These are phyloP conservation scores for Acleris sparsana DNA, from an alignment of 2,888 invertebrate species.

Conservation along the genomic window DNA sequence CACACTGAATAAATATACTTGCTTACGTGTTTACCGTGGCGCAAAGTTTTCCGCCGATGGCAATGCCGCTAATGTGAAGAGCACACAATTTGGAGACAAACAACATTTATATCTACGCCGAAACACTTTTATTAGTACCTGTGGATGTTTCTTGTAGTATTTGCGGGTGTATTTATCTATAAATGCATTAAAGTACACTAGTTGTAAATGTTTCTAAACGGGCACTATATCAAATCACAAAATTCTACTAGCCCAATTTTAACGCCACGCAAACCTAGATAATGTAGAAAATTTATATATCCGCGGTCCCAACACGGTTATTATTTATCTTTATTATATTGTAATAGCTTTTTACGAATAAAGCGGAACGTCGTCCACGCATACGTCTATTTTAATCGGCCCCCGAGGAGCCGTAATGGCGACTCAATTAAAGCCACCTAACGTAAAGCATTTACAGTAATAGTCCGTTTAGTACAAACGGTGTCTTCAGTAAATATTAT, in stretches of 20 bases:
- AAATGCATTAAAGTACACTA: too few relatives aligned
- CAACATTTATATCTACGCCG: not conserved
- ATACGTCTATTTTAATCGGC: slow-evolving; percentile 36
- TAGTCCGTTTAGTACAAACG: slow-evolving; percentile 68
- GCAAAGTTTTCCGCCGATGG: slow-evolving; percentile 30
- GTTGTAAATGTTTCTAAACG: slow-evolving; percentile 3
- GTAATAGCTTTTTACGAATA: slow-evolving; percentile 36
- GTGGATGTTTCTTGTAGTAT: too few relatives aligned
- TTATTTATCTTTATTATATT: slow-evolving; percentile 36
- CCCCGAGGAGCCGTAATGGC: slow-evolving; percentile 56
- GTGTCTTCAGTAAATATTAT: slow-evolving; percentile 69
- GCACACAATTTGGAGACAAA: slow-evolving; percentile 19
- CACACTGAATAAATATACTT: slow-evolving; percentile 74
- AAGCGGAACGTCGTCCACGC: slow-evolving; percentile 38
- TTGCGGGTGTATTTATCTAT: too few relatives aligned
- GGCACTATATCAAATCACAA: slow-evolving; percentile 17
- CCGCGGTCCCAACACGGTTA: slow-evolving; percentile 34
- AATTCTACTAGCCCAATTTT: slow-evolving; percentile 29
- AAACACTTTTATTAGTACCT: too few relatives aligned
- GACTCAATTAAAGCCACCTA: slow-evolving; percentile 60
- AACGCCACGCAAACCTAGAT: slow-evolving; percentile 32
- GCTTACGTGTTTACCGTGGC: slow-evolving; percentile 32
- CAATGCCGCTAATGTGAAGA: slow-evolving; percentile 23
- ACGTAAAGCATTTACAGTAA: slow-evolving; percentile 74
- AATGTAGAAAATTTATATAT: slow-evolving; percentile 36